Base-by-base conservation (phyloP, 2,797 vertebrate genomes). In the Macropodus opercularis region DNA sequence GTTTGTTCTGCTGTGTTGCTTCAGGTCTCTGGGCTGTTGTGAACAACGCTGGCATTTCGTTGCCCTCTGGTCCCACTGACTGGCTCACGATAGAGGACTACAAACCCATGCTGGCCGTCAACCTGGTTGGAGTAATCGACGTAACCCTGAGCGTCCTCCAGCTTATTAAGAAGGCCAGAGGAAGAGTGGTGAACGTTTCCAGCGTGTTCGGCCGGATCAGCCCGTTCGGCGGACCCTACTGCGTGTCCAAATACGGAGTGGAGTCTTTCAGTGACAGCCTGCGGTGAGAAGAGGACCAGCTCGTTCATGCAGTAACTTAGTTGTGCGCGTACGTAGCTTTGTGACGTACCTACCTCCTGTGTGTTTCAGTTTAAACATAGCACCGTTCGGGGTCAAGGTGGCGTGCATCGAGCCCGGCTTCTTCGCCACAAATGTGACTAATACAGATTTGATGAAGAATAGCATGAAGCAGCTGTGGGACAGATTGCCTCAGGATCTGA, bases 11-110 rank as follows among this genome's bases (percentile, higher is more conserved):
- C 53, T 55, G 8, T 69, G 23, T 38, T 19, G 2, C 41, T 65
- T 0, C 71, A 93, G 92, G 92, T 38, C 78, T 93, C 10, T 93
- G 92, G 92, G 91, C 85, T 0, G 83, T 93, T 2, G 90, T 93
- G 17, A 93, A 93, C 72, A 93, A 93, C 0, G 92, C 92, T 0
- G 92, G 92, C 3, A 68, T 93, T 11, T 40, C 79, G 1, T 1
- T 81, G 8, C 90, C 91, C 0, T 73, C 89, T 0, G 90, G 64
- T 19, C 87, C 86, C 48, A 65, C 51, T 2, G 91, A 93, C 43
- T 93, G 92, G 91, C 72, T 93, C 54, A 86, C 79, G 1, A 69
- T 91, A 13, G 79, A 91, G 0, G 91, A 93, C 59, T 92, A 80
- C 83, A 91, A 76, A 65, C 26, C 32, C n/a, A 90, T 92, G 89